phyloP scores from a whole-genome alignment of 2,113 vertebrate species.

The Polypterus senegalus region DNA sequence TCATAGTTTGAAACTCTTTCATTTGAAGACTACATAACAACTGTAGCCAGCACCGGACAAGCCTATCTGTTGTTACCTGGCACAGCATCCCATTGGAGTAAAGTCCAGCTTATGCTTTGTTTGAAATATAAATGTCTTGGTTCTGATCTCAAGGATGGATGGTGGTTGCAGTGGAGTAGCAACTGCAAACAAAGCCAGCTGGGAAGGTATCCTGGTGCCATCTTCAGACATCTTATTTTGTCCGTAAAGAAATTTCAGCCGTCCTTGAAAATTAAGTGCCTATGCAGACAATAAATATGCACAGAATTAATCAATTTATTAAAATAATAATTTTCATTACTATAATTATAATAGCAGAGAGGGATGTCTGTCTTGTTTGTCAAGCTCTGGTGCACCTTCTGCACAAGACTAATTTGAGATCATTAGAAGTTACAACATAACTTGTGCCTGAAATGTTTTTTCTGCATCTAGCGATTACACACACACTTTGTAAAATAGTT shows the following conservation, averaged over 20 bases:
- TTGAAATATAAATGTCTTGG: constrained; percentile 51
- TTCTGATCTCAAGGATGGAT: constrained; percentile 50
- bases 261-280: constrained; percentile 55
- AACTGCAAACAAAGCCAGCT: constrained; percentile 47
- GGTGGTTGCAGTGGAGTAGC: constrained; percentile 45
- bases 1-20: too few relatives aligned
- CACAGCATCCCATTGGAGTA: constrained; percentile 42
- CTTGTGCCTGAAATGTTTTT: too few relatives aligned
- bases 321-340: too few relatives aligned
- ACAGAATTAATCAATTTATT: too few relatives aligned
- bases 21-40: too few relatives aligned
- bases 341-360: too few relatives aligned
- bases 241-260: constrained; percentile 50
- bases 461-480: too few relatives aligned
- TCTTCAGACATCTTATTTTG: constrained; percentile 32
- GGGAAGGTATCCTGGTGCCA: constrained; percentile 18
- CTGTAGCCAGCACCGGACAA: background rate
- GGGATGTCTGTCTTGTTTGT: too few relatives aligned
- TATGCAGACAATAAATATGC: constrained; percentile 15
- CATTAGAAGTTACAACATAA: too few relatives aligned
- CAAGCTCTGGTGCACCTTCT: too few relatives aligned
- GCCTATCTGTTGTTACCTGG: constrained; percentile 31
- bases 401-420: too few relatives aligned
- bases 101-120: constrained; percentile 63
- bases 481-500: too few relatives aligned